Base-by-base conservation (phyloP, 2,797 vertebrate species). In the Sebastes melanostomus region DNA sequence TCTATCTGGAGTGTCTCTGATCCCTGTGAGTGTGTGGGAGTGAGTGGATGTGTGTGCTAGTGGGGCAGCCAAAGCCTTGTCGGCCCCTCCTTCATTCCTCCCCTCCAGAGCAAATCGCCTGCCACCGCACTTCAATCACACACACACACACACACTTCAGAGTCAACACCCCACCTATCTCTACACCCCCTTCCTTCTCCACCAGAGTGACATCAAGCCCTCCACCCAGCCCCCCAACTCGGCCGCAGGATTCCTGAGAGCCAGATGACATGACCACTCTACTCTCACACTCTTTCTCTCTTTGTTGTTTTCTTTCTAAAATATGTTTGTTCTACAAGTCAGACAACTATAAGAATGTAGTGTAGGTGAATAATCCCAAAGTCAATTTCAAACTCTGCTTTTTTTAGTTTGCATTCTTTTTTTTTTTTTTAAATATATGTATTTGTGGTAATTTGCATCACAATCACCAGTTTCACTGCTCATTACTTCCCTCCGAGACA, bases 71-170 rank as follows among this genome's bases (percentile, higher is more conserved):
- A 27, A 80, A 80, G 83, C 75, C 70, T 78, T 25, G 85, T 86
- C 80, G 9, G 90, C 87, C 91, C 92, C 92, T 90, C 92, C 93
- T 89, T 93, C 90, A 86, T 77, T 87, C 91, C 80, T 86, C 71
- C 89, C 85, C 80, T 83, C 72, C 77, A 77, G 66, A 86, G 82
- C 79, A 88, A 93, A 89, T 89, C 74, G 71, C 81, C 82, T 84
- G 83, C 78, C 90, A 82, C 80, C 75, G 76, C 90, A 87, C 82
- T 87, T 91, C 89, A 93, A 59, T 88, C 72, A 84, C 87, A 85
- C 78, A 79, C 72, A 77, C 78, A 77, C 69, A 70, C 63, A 61
- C 62, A 68, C 66, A 72, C 70, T 75, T 77, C 75, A 88, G 76
- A 88, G 82, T 87, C 81, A 91, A 92, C 82, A 89, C 75, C 59